phyloP scores from a whole-genome alignment of 2,113 vertebrate species.

The Camarhynchus parvulus region DNA sequence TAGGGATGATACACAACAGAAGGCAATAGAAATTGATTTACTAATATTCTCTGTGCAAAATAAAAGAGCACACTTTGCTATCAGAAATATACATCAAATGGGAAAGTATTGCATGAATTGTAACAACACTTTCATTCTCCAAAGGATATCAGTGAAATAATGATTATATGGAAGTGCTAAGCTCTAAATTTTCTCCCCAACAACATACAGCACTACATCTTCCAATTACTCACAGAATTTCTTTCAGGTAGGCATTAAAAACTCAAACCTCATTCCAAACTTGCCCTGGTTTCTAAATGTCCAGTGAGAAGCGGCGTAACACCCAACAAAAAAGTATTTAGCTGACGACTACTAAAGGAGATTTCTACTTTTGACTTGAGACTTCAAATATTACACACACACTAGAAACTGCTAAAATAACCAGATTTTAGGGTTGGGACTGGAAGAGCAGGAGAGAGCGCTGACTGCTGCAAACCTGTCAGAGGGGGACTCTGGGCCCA shows the following conservation, averaged over 20 bases:
- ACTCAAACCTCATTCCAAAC: not conserved
- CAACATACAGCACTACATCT: not conserved
- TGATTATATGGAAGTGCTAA: not conserved
- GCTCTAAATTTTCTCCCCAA: not conserved
- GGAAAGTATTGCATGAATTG: not conserved
- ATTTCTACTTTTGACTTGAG: not conserved
- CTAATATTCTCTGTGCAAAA: not conserved
- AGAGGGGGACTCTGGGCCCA: not conserved
- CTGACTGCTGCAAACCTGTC: not conserved
- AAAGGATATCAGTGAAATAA: not conserved
- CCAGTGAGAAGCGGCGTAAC: not conserved
- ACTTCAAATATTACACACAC: not conserved
- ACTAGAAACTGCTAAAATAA: not conserved
- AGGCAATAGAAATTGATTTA: slow-evolving; percentile 10
- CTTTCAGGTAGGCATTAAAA: not conserved
- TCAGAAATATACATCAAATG: not conserved
- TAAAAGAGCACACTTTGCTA: not conserved
- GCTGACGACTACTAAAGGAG: not conserved
- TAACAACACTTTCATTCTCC: not conserved
- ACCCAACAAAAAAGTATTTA: not conserved
- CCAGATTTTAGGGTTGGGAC: not conserved
- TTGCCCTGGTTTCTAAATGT: not conserved
- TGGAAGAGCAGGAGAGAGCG: not conserved
- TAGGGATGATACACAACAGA: not conserved
- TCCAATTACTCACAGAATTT: not conserved